Evolutionary conservation across 2,113 vertebrate genomes (phyloP).

Genomic region (Sigmodon hispidus): DNA sequence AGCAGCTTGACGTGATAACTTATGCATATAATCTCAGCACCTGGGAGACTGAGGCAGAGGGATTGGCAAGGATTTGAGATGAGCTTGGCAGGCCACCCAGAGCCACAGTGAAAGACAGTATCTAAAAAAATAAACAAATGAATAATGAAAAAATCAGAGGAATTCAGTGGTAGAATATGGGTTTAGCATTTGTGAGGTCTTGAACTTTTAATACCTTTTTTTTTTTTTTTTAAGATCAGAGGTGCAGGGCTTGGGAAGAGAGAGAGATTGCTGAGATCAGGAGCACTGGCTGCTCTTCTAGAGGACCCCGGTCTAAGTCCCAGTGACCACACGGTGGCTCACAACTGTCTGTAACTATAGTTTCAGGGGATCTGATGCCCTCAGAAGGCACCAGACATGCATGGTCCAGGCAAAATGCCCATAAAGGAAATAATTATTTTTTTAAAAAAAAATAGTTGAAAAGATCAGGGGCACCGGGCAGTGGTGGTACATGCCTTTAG

Average conservation of each 20-base stretch:
- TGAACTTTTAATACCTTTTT: not conserved
- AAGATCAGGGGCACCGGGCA: not conserved
- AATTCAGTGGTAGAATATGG: not conserved
- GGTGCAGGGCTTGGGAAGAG: not conserved
- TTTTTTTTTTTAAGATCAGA: not conserved
- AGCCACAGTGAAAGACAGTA: not conserved
- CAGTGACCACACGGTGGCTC: not conserved
- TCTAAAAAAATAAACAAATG: not conserved
- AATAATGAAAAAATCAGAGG: accelerated
- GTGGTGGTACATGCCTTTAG: not conserved
- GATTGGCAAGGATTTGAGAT: not conserved
- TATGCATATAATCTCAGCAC: not conserved
- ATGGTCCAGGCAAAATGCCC: not conserved
- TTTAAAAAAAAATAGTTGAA: not conserved
- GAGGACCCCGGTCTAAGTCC: not conserved
- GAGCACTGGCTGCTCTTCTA: not conserved
- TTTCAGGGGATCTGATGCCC: not conserved
- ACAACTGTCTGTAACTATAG: no score
- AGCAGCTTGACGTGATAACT: not conserved
- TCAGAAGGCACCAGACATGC: no score
- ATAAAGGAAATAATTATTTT: not conserved
- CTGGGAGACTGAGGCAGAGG: not conserved
- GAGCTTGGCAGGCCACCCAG: not conserved
- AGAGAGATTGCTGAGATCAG: not conserved
- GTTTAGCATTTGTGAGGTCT: no score